A percentile compares a stretch with the other conserved stretches of the same genome.
These are phyloP conservation scores for Melanotaenia maccullochi DNA, from an alignment of 2,797 vertebrate species.

Conservation along the genomic window DNA sequence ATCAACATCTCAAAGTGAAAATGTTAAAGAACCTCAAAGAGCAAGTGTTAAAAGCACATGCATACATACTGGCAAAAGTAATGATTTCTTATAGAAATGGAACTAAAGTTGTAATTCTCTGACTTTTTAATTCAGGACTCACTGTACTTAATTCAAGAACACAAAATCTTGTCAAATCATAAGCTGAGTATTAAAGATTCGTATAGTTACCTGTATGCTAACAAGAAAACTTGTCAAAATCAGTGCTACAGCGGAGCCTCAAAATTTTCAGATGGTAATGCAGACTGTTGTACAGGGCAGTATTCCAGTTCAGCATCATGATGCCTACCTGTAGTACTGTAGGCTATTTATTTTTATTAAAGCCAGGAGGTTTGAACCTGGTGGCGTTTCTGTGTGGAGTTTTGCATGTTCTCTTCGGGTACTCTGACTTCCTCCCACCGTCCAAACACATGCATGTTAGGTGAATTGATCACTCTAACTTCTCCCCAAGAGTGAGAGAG, in stretches of 20 bases:
- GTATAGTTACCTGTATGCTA: neutral
- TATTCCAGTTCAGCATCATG: neutral
- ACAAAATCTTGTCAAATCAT: slow-evolving; percentile 7
- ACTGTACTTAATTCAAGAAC: neutral
- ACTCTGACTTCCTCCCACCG: no score
- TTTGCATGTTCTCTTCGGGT: no score
- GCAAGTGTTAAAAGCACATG: slow-evolving; percentile 49
- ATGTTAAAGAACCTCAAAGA: slow-evolving; percentile 55
- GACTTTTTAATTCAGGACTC: slow-evolving; percentile 9
- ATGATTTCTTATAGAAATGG: slow-evolving; percentile 36
- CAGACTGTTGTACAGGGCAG: neutral
- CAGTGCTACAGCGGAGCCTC: neutral
- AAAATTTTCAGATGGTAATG: neutral
- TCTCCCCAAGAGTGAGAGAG: no score
- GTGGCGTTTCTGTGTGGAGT: no score
- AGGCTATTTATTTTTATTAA: neutral
- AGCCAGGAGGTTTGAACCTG: no score
- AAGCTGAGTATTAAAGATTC: neutral
- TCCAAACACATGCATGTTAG: no score
- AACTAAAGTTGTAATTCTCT: slow-evolving; percentile 19
- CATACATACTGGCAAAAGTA: slow-evolving; percentile 16
- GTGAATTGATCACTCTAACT: no score
- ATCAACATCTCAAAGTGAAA: slow-evolving; percentile 69
- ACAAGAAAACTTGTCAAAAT: neutral
- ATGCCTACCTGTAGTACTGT: neutral